These are phyloP conservation scores for Ambastaia sidthimunki DNA, from an alignment of 2,797 vertebrate species.

Conservation along the genomic window DNA sequence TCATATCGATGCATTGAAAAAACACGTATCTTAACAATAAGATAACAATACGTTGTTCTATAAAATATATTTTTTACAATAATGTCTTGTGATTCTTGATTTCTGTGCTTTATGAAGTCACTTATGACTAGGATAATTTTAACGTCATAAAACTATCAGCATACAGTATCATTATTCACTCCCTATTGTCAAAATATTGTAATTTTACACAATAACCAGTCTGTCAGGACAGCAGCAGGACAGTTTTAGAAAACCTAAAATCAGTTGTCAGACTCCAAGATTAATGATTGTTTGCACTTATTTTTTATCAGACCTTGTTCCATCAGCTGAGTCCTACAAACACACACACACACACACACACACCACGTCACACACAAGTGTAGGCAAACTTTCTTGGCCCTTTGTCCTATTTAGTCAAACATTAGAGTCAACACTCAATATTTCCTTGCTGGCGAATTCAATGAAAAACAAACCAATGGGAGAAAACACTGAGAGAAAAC, in stretches of 20 bases:
- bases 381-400: background rate
- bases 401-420: constrained; percentile 33
- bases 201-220: constrained; percentile 37
- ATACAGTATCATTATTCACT: background rate
- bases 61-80: background rate
- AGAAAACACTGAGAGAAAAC: constrained; percentile 13
- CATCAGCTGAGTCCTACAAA: constrained; percentile 26
- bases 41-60: background rate
- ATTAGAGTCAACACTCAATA: constrained; percentile 3
- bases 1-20: background rate
- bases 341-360: background rate
- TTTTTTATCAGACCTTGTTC: constrained; percentile 18
- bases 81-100: background rate
- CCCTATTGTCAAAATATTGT: background rate
- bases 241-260: constrained; percentile 32
- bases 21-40: background rate
- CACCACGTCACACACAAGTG: no score
- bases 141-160: no score
- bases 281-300: constrained; percentile 54
- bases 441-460: constrained; percentile 20
- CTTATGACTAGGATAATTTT: no score
- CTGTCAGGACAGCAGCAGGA: constrained; percentile 8
- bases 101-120: background rate
- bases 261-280: constrained; percentile 40
- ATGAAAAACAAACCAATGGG: background rate